Evolutionary conservation across 2,113 vertebrate genomes (phyloP), one percentile per base, ranked within the genome.

Genomic region (Donacobius atricapilla): DNA sequence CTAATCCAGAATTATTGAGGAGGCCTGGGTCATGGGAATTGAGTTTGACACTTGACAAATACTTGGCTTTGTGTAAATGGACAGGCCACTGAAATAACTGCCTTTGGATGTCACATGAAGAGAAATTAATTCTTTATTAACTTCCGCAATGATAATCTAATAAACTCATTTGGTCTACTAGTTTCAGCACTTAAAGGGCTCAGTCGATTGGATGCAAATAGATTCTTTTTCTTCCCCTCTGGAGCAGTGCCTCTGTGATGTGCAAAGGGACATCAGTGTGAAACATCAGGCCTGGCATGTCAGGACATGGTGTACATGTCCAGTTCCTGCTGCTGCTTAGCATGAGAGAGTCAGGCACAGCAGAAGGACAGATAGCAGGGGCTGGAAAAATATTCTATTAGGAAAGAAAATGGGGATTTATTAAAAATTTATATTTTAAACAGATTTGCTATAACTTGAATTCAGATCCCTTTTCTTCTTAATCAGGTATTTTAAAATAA

Each of bases 81-180:
- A 99, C 99, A 99, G 98, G 97, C 97, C 98, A 97, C 97, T 98
- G 97, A 97, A 98, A 98, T 98, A 98, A 98, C 98, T 98, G 97
- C 98, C 98, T 97, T 97, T 98, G 94, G 97, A 92, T 98, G 98
- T 98, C 98, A 99, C 98, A 98, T 97, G 97, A 98, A 98, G 97
- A 98, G 98, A 98, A 99, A 99, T 99, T 98, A 98, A 98, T 99
- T 98, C 98, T 99, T 99, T 99, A 99, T 99, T 99, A 99, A 99
- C 98, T 98, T 98, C 97, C 90, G 93, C 98, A 97, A 98, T 97
- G 98, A 98, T 98, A 98, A 98, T 98, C 98, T 98, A 99, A 99
- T 99, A 98, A 97, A 98, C 98, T 98, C 98, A 98, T 98, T 95
- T 97, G 97, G 97, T 98, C 97, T 98, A 97, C 94, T 94, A 97